Conservation (phyloP, 2,113 vertebrate species). For the Mirza zaza region DNA sequence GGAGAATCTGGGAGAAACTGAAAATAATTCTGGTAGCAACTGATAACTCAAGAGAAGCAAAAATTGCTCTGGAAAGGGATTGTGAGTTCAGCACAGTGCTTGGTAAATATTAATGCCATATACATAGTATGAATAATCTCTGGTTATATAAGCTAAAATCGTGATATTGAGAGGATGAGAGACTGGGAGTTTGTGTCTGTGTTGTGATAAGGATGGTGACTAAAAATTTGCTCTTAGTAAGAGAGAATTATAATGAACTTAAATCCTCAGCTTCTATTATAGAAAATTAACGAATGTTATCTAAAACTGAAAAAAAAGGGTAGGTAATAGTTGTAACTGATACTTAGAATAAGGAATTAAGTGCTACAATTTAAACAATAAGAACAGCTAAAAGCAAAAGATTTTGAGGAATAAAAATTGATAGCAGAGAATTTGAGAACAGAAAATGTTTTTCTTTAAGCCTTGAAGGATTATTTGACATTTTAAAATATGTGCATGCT, state of each 20-base stretch:
- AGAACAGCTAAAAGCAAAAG: not conserved
- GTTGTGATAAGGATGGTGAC: not conserved
- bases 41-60: not conserved
- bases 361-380: not conserved
- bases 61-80: not conserved
- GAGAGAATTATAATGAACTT: not conserved
- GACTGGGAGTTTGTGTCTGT: not conserved
- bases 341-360: not conserved
- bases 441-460: slow-evolving; percentile 32
- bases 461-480: slow-evolving; percentile 43
- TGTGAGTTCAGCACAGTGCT: too few relatives aligned
- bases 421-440: not conserved
- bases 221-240: not conserved
- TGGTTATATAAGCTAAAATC: not conserved
- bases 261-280: not conserved
- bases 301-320: not conserved
- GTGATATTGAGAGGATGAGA: not conserved
- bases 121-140: fast-evolving
- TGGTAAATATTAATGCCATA: too few relatives aligned
- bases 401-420: not conserved
- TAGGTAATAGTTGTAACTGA: not conserved
- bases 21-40: not conserved
- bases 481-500: slow-evolving; percentile 50
- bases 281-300: not conserved
- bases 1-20: not conserved